phyloP scores from a whole-genome alignment of 2,113 vertebrate species.

The Corythornis vintsioides region DNA sequence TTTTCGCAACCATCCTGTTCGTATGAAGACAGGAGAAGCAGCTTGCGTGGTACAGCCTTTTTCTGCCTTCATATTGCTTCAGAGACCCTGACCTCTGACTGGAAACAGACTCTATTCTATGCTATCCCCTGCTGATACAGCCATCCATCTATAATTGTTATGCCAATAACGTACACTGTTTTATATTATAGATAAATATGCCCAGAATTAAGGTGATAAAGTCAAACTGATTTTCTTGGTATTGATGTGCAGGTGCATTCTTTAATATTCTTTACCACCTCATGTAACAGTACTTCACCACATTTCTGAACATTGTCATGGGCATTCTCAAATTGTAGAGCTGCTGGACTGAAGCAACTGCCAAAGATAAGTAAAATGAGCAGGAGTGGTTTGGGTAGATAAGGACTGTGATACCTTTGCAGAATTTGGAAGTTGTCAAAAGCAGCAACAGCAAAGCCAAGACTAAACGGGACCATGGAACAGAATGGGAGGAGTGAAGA shows the following conservation, averaged over 20 bases:
- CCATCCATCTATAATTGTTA: neutral
- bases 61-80: neutral
- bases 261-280: neutral
- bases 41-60: neutral
- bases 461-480: neutral
- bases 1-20: neutral
- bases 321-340: neutral
- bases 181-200: neutral
- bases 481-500: neutral
- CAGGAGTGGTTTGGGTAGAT: neutral
- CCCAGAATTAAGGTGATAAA: neutral
- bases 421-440: neutral
- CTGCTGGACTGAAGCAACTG: neutral
- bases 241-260: neutral
- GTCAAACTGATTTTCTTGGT: neutral
- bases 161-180: neutral
- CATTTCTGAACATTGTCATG: neutral
- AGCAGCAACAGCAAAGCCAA: neutral
- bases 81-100: neutral
- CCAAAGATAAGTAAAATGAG: neutral
- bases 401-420: neutral
- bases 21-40: neutral
- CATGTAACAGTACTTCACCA: neutral
- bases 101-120: neutral
- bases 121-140: neutral